Percentiles rank a stretch among this genome's conserved stretches.
These are phyloP conservation scores for Regulus satrapa DNA, from an alignment of 2,113 vertebrate genomes.

Conservation along the genomic window DNA sequence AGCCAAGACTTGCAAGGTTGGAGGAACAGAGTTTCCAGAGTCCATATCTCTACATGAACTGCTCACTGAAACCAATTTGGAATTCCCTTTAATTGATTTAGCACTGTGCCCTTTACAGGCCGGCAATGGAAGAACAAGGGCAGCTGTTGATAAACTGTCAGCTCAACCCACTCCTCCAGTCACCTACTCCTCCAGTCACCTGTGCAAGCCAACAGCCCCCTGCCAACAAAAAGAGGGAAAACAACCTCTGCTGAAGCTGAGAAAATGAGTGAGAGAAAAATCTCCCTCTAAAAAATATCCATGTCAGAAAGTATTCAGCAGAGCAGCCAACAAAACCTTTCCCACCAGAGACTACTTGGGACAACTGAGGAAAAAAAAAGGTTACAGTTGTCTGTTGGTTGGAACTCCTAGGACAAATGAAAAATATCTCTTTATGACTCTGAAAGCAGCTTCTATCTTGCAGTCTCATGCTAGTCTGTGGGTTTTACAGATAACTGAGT, in stretches of 20 bases:
- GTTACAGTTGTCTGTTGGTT: not conserved
- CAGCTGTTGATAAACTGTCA: not conserved
- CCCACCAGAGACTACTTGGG: not conserved
- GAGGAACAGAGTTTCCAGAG: not conserved
- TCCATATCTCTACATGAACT: not conserved
- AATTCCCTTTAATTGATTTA: not conserved
- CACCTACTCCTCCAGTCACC: not conserved
- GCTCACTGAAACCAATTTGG: not conserved
- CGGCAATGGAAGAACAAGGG: fast-evolving
- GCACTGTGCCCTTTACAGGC: not conserved
- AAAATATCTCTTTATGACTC: not conserved
- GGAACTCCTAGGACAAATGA: not conserved
- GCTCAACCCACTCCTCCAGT: not conserved
- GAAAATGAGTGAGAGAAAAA: not conserved
- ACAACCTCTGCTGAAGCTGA: not conserved
- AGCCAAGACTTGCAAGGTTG: not conserved
- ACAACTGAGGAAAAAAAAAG: not conserved
- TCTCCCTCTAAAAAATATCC: not conserved
- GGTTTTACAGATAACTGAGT: not conserved
- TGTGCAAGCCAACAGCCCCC: not conserved
- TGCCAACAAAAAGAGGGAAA: not conserved
- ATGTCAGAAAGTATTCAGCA: not conserved
- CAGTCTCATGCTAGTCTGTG: not conserved
- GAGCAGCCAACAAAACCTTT: not conserved
- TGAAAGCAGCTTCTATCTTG: not conserved